phyloP scores from a whole-genome alignment of 2,113 vertebrate genomes.

The Halichoeres trimaculatus region DNA sequence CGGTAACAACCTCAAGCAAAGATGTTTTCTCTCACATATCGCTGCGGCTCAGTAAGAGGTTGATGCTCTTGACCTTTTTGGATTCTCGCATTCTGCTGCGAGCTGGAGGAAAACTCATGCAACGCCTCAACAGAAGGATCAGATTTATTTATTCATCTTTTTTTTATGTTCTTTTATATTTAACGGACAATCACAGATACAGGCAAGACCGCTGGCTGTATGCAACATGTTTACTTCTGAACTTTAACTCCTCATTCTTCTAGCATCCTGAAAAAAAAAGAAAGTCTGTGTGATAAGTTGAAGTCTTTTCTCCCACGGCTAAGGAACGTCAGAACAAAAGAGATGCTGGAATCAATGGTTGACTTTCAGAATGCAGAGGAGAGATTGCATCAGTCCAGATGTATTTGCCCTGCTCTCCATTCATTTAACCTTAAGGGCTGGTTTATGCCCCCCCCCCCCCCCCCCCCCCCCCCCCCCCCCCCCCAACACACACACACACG shows the following conservation, averaged over 20 bases:
- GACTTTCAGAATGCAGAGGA: too few relatives aligned
- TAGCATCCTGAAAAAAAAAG: not conserved
- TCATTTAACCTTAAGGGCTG: too few relatives aligned
- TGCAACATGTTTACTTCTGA: not conserved
- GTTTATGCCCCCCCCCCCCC: too few relatives aligned
- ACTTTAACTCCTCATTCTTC: not conserved
- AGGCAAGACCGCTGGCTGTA: not conserved
- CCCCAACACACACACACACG: too few relatives aligned
- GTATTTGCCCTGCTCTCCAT: too few relatives aligned
- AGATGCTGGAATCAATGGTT: too few relatives aligned
- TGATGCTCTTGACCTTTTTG: conserved; percentile 62
- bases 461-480: too few relatives aligned
- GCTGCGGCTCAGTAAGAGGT: conserved; percentile 31
- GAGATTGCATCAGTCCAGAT: too few relatives aligned
- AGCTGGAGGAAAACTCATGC: conserved; percentile 17
- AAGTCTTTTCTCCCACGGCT: not conserved
- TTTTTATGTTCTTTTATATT: not conserved
- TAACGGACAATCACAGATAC: not conserved
- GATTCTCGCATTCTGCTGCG: conserved; percentile 29
- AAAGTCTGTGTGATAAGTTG: not conserved
- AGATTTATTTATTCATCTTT: not conserved
- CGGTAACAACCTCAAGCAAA: conserved; percentile 27
- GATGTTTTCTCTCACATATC: conserved; percentile 31
- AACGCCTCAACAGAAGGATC: not conserved
- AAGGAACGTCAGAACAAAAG: too few relatives aligned